Evolutionary conservation across 2,888 invertebrate species (phyloP).

Genomic region (Drosophila setosimentum): DNA sequence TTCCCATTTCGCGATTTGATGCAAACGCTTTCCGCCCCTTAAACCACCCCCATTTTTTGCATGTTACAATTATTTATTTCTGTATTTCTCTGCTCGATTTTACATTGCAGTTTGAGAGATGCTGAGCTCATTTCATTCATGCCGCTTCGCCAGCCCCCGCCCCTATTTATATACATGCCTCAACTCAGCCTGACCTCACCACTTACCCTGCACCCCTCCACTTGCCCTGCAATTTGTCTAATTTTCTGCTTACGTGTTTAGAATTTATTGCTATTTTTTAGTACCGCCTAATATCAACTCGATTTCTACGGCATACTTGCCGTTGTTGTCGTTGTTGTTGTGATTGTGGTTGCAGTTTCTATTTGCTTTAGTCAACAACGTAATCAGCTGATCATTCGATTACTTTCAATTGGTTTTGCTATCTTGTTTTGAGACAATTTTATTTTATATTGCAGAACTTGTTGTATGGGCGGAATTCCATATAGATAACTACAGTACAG

Average conservation of each 20-base stretch:
- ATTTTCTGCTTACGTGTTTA: constrained; percentile 27
- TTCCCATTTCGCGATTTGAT: constrained; percentile 46
- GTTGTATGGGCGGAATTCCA: constrained; percentile 6
- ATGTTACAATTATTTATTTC: constrained; percentile 5
- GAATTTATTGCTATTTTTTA: constrained; percentile 57
- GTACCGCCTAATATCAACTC: constrained; percentile 64
- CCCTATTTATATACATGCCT: neutral
- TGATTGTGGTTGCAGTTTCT: neutral
- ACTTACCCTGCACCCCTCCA: neutral
- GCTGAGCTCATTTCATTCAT: constrained; percentile 75
- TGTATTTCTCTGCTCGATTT: constrained; percentile 26
- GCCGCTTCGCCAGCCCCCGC: constrained; percentile 26
- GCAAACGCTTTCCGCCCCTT: constrained; percentile 29
- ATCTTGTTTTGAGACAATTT: constrained; percentile 13
- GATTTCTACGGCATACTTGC: constrained; percentile 26
- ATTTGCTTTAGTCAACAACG: neutral
- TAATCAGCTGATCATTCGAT: constrained; percentile 33
- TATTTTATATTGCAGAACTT: neutral
- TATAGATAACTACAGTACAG: constrained; percentile 1
- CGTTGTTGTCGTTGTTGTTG: constrained; percentile 15
- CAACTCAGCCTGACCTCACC: constrained; percentile 2
- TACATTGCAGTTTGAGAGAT: constrained; percentile 27
- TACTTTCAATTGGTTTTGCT: neutral
- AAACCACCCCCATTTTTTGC: neutral
- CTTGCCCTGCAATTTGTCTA: constrained; percentile 13